phyloP scores from a whole-genome alignment of 2,113 vertebrate species.

The Atherinomorus stipes region DNA sequence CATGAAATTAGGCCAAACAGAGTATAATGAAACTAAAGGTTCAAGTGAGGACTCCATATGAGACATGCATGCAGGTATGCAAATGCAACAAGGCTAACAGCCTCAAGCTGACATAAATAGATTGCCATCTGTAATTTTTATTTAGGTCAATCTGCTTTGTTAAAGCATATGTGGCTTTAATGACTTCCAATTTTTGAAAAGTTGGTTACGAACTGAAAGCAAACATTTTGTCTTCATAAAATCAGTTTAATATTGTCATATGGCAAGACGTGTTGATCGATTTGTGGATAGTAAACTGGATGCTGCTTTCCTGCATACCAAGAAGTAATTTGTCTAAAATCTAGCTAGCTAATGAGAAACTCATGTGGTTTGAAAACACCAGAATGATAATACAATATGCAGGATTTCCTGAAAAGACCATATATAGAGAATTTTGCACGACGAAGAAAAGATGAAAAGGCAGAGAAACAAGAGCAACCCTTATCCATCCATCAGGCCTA shows the following conservation, averaged over 20 bases:
- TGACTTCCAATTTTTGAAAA: not conserved
- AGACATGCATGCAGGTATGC: no score
- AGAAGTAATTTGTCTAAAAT: constrained; percentile 45
- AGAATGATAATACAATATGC: constrained; percentile 8
- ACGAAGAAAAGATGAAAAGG: constrained; percentile 1
- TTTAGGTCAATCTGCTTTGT: not conserved
- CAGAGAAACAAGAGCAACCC: not conserved
- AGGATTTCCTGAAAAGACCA: not conserved
- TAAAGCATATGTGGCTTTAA: not conserved
- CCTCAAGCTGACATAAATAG: not conserved
- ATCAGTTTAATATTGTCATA: not conserved
- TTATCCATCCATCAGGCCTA: constrained; percentile 32
- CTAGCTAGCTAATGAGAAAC: constrained; percentile 24
- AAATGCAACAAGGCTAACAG: no score
- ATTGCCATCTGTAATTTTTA: not conserved
- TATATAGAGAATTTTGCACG: constrained; percentile 12
- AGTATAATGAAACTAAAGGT: not conserved
- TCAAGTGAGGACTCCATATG: not conserved
- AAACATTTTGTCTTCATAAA: not conserved
- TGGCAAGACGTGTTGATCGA: not conserved
- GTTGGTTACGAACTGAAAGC: constrained; percentile 18
- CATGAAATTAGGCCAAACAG: not conserved
- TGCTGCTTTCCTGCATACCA: constrained; percentile 51
- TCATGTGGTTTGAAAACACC: constrained; percentile 41
- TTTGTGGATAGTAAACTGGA: not conserved